Base-by-base conservation (phyloP, 1,140 invertebrate genomes). In the Caenorhabditis briggsae region DNA sequence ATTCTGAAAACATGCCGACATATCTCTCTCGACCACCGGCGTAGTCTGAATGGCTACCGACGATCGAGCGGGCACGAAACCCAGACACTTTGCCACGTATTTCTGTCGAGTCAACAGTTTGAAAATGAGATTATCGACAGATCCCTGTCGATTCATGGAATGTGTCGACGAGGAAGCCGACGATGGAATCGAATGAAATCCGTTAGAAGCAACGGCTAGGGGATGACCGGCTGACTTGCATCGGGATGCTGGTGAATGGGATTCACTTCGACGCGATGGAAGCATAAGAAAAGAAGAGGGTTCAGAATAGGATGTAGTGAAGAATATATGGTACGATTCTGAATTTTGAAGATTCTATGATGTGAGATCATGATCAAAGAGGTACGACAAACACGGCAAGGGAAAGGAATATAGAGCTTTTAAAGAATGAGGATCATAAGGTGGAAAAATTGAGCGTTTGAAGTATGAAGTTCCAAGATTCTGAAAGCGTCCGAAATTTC, bases 111-210 rank as follows among this genome's bases (percentile, higher is more conserved):
- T 78, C 46, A 78, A 50, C 70, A 78, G 46, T 78, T 78, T 78
- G 46, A 78, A 78, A 53, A 78, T 78, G 18, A 78, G 23, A 14
- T 78, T 78, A 50, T 78, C 70, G 23, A 78, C 70, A n/a, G 70
- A 78, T 50, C 70, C 70, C 46, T 78, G 70, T 50, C 70, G 70
- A 78, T 78, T 78, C 43, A 78, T 50, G 12, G 70, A 78, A 25
- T 78, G 70, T 18, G 70, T 78, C 70, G 70, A 78, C 70, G 70
- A 78, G 46, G 70, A 78, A 14, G 70, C 70, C 70, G 70, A 78
- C 70, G 70, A 78, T 23, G 70, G 70, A 23, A 78, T 78, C n/a
- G 70, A 78, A 50, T 78, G 70, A 12, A 78, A 78, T 53, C 70
- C 70, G 70, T 50, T 50, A 50, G 43, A 53, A 6, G 70, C 53